These are phyloP conservation scores for Sphenopsis melanotis DNA, from an alignment of 2,797 vertebrate genomes.

Conservation along the genomic window DNA sequence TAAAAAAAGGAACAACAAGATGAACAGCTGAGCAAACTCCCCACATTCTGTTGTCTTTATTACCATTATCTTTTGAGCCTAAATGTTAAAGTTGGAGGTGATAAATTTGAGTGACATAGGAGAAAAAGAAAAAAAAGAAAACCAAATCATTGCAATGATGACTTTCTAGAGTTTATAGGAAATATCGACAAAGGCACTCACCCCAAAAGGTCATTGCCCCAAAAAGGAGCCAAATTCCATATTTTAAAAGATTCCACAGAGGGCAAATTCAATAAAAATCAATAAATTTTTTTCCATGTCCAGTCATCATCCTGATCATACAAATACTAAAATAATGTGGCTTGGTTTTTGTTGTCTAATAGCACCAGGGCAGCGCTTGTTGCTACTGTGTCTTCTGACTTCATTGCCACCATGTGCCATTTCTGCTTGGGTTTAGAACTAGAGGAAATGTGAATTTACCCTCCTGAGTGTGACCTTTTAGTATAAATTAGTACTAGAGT, in stretches of 20 bases:
- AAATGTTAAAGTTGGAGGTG: background rate
- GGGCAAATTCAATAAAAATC: background rate
- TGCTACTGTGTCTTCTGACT: background rate
- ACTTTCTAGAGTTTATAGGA: background rate
- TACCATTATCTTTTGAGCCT: background rate
- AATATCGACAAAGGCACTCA: background rate
- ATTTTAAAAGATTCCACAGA: background rate
- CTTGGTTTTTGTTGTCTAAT: background rate
- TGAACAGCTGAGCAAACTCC: background rate
- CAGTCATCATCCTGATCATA: background rate
- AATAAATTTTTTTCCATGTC: background rate
- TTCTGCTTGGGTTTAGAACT: background rate
- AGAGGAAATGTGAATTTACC: background rate
- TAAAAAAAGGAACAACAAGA: background rate
- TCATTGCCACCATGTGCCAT: background rate
- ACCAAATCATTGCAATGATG: background rate
- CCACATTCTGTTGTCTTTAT: background rate
- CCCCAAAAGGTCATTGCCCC: background rate
- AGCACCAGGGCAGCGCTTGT: background rate
- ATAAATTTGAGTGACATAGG: background rate
- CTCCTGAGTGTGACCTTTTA: background rate
- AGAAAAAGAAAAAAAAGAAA: accelerated
- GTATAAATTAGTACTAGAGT: background rate
- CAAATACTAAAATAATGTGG: background rate
- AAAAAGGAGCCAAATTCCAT: background rate